Evolutionary conservation across 53 echinoderm and acorn worm species (phyloP).

Genomic region (Echinometra lucunter): DNA sequence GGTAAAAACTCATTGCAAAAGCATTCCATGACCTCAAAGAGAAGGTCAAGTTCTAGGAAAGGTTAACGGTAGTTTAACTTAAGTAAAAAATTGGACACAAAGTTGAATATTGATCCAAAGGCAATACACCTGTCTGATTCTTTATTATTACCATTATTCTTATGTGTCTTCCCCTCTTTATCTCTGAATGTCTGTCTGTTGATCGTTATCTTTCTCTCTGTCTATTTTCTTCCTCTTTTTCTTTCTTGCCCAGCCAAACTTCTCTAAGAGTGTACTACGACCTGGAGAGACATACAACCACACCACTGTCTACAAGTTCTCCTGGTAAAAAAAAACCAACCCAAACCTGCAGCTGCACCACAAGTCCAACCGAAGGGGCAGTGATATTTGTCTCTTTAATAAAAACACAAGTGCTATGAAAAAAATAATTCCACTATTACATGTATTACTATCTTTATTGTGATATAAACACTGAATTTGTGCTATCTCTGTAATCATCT

Average conservation of each 20-base stretch:
- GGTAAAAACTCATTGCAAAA: no score
- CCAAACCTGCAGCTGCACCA: no score
- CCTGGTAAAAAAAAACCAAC: neutral
- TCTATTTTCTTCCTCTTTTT: conserved; percentile 1
- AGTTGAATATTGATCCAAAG: no score
- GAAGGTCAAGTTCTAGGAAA: no score
- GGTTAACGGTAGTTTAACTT: no score
- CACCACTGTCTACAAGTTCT: conserved; percentile 88
- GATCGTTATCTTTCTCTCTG: neutral
- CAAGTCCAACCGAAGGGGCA: neutral
- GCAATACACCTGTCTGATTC: neutral
- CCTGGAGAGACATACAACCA: conserved; percentile 88
- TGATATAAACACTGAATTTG: neutral
- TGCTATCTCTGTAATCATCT: neutral
- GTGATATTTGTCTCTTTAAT: neutral
- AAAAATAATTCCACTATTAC: no score
- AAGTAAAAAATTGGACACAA: no score
- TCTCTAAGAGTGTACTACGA: conserved; percentile 81
- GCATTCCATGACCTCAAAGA: no score
- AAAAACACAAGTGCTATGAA: neutral
- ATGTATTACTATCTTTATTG: neutral
- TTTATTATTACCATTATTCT: neutral
- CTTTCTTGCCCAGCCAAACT: conserved; percentile 77
- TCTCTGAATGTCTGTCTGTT: neutral
- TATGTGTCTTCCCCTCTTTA: neutral